These are phyloP conservation scores for Triplophysa bombifrons DNA, from an alignment of 2,797 vertebrate genomes.

Conservation along the genomic window DNA sequence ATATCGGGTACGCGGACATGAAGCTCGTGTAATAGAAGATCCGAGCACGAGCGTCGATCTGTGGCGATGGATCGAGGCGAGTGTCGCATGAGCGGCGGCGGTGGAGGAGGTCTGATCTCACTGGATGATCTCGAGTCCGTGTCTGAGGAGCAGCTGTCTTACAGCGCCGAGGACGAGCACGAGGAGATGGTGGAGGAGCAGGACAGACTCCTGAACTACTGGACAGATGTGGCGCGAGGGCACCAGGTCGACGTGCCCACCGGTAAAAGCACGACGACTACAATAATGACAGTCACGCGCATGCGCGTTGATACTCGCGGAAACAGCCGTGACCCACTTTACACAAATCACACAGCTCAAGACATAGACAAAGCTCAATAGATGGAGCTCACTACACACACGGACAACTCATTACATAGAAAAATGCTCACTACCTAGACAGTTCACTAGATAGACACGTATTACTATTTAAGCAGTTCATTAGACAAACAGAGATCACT, in stretches of 20 bases:
- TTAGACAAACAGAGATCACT: too few species aligned
- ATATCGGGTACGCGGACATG: not conserved
- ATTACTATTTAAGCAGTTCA: too few species aligned
- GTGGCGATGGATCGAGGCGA: slow-evolving; percentile 74
- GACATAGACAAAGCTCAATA: not conserved
- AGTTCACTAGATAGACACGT: too few species aligned
- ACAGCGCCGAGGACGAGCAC: slow-evolving; percentile 75
- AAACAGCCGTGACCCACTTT: not conserved
- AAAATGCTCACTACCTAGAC: too few species aligned
- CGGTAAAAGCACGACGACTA: slow-evolving; percentile 69
- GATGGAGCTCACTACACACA: not conserved
- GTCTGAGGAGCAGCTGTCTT: slow-evolving; percentile 78
- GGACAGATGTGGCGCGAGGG: slow-evolving; percentile 85
- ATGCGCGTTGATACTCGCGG: not conserved
- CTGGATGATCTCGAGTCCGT: slow-evolving; percentile 86
- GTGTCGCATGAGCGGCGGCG: slow-evolving; percentile 76
- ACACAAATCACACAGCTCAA: not conserved
- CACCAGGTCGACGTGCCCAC: slow-evolving; percentile 87
- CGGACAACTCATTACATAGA: not conserved
- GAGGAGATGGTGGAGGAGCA: slow-evolving; percentile 65
- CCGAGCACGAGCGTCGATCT: not conserved
- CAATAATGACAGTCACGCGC: not conserved
- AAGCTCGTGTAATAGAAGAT: not conserved
- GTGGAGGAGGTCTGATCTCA: slow-evolving; percentile 74
- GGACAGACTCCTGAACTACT: slow-evolving; percentile 82